A percentile compares a stretch with the other conserved stretches of the same genome.
Evolutionary conservation across 2,113 vertebrate genomes (phyloP).

Genomic region (Rhynchomys soricoides): DNA sequence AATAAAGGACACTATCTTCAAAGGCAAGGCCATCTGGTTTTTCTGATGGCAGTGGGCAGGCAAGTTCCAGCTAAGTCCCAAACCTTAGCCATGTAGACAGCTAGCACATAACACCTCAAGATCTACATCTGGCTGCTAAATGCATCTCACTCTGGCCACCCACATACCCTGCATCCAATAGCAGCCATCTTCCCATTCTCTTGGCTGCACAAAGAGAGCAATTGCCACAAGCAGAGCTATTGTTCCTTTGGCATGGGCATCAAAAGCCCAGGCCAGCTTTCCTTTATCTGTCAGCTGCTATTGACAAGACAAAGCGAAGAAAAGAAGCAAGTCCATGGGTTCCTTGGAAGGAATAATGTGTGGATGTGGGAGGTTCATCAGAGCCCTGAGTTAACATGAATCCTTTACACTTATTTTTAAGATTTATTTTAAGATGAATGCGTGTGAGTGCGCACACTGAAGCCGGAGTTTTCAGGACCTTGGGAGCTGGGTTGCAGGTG

Average conservation of each 20-base stretch:
- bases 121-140: constrained; percentile 79
- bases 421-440: background rate
- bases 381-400: constrained; percentile 25
- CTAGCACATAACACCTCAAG: constrained; percentile 77
- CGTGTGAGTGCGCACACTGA: background rate
- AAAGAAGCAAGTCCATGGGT: constrained; percentile 68
- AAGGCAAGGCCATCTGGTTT: constrained; percentile 76
- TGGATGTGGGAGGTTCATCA: constrained; percentile 10
- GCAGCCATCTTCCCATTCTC: constrained; percentile 68
- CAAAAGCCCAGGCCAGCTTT: constrained; percentile 70
- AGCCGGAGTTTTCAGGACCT: background rate
- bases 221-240: constrained; percentile 81
- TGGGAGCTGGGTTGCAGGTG: background rate
- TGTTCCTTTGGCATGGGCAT: constrained; percentile 81
- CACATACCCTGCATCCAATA: constrained; percentile 73
- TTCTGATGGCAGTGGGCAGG: constrained; percentile 69
- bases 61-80: constrained; percentile 71
- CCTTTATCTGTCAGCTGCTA: constrained; percentile 80
- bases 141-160: constrained; percentile 81
- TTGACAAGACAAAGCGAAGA: constrained; percentile 77
- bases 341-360: constrained; percentile 73
- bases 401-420: background rate
- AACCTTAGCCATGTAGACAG: constrained; percentile 73
- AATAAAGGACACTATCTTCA: constrained; percentile 75
- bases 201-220: constrained; percentile 79